Percentiles rank a stretch among this genome's conserved stretches.
These are phyloP conservation scores for Piezodorus guildinii DNA, from an alignment of 1,140 invertebrate species.

Conservation along the genomic window DNA sequence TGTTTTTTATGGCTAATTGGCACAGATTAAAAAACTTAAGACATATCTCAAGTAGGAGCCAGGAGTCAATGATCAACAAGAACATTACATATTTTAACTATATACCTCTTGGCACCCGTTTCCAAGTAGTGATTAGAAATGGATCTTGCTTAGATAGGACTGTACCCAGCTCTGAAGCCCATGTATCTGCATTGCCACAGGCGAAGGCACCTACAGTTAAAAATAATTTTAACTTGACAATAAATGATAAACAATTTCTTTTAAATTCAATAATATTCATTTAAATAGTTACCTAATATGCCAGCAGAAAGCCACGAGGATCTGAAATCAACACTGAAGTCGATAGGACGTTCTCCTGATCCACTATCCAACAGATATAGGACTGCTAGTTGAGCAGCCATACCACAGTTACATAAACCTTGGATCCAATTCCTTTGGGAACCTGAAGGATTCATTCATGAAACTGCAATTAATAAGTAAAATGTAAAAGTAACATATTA, in stretches of 20 bases:
- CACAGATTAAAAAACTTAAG: too few relatives aligned
- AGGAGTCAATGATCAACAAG: too few relatives aligned
- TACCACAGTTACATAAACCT: slow-evolving; percentile 79
- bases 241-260: neutral
- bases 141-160: slow-evolving; percentile 57
- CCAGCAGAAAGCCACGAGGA: slow-evolving; percentile 71
- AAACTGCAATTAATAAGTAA: neutral
- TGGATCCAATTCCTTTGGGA: slow-evolving; percentile 85
- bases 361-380: slow-evolving; percentile 73
- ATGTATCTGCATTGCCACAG: slow-evolving; percentile 81
- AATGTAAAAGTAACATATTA: neutral
- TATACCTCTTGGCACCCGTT: slow-evolving; percentile 61
- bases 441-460: slow-evolving; percentile 36
- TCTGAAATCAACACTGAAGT: slow-evolving; percentile 64
- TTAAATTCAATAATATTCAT: neutral
- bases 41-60: too few relatives aligned
- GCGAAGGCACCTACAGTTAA: slow-evolving; percentile 51
- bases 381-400: slow-evolving; percentile 64
- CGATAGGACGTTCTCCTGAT: slow-evolving; percentile 61
- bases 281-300: slow-evolving; percentile 47
- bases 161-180: slow-evolving; percentile 79
- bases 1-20: too few relatives aligned
- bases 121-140: slow-evolving; percentile 60
- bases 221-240: neutral
- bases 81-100: neutral